Conservation (phyloP, 2,113 vertebrate species). For the Entosphenus tridentatus region DNA sequence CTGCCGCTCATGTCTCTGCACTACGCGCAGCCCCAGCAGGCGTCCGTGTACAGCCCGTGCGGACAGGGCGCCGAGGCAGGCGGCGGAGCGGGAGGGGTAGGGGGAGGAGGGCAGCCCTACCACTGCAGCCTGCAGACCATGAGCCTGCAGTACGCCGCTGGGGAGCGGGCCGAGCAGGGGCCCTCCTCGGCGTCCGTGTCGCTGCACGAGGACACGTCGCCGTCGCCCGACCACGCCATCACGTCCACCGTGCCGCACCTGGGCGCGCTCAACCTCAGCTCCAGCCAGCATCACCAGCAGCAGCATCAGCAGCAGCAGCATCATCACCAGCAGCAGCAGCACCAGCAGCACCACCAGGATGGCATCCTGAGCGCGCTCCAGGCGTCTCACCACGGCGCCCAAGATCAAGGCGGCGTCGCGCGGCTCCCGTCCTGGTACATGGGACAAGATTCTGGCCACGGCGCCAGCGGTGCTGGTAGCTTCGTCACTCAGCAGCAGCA, state of each 20-base stretch:
- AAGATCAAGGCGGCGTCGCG: background rate
- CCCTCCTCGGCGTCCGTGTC: background rate
- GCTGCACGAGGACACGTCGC: background rate
- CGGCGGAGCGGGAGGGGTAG: background rate
- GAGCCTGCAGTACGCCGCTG: background rate
- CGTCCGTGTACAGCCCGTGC: background rate
- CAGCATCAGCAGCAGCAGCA: background rate
- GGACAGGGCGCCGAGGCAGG: background rate
- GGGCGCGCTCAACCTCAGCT: conserved; percentile 3
- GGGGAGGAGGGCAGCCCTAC: background rate
- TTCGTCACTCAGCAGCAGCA: background rate
- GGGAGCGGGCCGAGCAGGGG: conserved; percentile 2
- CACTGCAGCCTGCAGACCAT: conserved; percentile 6
- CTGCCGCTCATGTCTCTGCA: conserved; percentile 4
- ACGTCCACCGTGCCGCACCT: conserved; percentile 4
- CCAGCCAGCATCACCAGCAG: conserved; percentile 4
- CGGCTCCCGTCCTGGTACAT: conserved; percentile 5
- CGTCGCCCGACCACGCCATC: conserved; percentile 5
- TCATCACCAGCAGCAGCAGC: background rate
- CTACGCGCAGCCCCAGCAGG: background rate
- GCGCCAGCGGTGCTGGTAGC: background rate
- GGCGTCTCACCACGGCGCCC: background rate
- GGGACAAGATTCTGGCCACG: background rate
- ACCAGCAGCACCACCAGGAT: conserved; percentile 2
- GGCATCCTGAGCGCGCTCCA: background rate